Evolutionary conservation across 2,888 invertebrate genomes (phyloP).

Genomic region (Sussaba pulchella): DNA sequence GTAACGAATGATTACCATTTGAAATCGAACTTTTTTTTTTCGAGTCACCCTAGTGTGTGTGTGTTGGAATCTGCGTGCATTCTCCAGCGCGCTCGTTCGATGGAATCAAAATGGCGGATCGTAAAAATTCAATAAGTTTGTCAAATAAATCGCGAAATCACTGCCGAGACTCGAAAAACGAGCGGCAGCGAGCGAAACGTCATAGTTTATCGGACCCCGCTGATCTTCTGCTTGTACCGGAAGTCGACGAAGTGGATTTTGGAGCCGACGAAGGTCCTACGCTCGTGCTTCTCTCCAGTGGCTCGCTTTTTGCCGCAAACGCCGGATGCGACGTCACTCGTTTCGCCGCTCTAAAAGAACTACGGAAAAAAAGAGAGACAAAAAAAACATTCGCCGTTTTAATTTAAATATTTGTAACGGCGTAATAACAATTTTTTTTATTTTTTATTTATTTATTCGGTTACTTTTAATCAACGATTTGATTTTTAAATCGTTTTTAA

Average conservation of each 20-base stretch:
- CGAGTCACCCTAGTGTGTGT: too few species aligned
- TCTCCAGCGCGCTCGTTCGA: not conserved
- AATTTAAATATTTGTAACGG: not conserved
- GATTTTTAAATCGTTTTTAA: not conserved
- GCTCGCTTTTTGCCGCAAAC: slow-evolving; percentile 73
- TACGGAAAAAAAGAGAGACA: slow-evolving; percentile 42
- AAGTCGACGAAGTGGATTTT: slow-evolving; percentile 69
- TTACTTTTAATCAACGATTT: slow-evolving; percentile 14
- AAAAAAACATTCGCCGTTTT: not conserved
- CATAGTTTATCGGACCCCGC: slow-evolving; percentile 80
- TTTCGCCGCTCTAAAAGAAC: slow-evolving; percentile 84
- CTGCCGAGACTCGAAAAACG: slow-evolving; percentile 82
- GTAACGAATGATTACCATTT: too few species aligned
- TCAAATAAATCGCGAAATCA: slow-evolving; percentile 62
- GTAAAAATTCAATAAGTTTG: slow-evolving; percentile 46
- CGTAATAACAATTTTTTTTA: not conserved
- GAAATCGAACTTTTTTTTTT: too few species aligned
- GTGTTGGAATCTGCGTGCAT: slow-evolving; percentile 3
- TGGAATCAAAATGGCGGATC: too few species aligned
- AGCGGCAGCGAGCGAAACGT: slow-evolving; percentile 83
- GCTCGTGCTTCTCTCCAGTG: slow-evolving; percentile 81
- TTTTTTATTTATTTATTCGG: not conserved
- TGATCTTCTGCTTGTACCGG: slow-evolving; percentile 67
- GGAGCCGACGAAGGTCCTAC: slow-evolving; percentile 77
- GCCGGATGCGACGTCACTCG: slow-evolving; percentile 84